These are phyloP conservation scores for Atethmia centrago DNA, from an alignment of 2,888 invertebrate genomes.

Conservation along the genomic window DNA sequence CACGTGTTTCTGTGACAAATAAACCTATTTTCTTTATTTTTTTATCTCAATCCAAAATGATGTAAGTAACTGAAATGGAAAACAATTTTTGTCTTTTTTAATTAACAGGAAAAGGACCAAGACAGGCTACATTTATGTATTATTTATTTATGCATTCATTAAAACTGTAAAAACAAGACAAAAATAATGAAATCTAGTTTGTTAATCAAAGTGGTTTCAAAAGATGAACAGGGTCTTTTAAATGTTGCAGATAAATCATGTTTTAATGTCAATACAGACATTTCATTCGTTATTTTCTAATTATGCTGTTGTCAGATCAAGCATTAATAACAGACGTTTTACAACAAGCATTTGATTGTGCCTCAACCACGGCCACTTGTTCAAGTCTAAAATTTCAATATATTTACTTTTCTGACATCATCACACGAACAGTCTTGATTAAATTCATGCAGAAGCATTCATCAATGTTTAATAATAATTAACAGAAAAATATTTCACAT, in stretches of 20 bases:
- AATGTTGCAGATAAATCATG: conserved; percentile 23
- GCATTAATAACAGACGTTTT: conserved; percentile 40
- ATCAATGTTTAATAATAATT: conserved; percentile 12
- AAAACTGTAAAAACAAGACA: conserved; percentile 14
- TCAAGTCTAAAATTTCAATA: conserved; percentile 11
- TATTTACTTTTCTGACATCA: conserved; percentile 38
- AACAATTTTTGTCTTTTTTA: background rate
- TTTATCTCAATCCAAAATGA: background rate
- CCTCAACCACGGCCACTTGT: conserved; percentile 13
- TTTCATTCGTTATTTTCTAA: conserved; percentile 31
- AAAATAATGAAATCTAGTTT: conserved; percentile 23
- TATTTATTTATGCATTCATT: background rate
- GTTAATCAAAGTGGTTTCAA: conserved; percentile 26
- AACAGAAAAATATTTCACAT: background rate
- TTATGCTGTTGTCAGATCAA: conserved; percentile 27
- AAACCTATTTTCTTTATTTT: background rate
- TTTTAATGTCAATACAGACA: conserved; percentile 1
- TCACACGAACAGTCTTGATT: conserved; percentile 18
- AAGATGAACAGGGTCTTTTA: conserved; percentile 6
- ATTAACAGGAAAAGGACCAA: background rate
- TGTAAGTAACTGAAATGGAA: conserved; percentile 1
- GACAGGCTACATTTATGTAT: background rate
- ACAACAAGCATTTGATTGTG: conserved; percentile 21
- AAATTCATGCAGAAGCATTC: conserved; percentile 12
- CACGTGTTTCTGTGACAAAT: too few relatives aligned